Conservation (phyloP, 1,140 invertebrate species). For the Chionoecetes opilio region DNA sequence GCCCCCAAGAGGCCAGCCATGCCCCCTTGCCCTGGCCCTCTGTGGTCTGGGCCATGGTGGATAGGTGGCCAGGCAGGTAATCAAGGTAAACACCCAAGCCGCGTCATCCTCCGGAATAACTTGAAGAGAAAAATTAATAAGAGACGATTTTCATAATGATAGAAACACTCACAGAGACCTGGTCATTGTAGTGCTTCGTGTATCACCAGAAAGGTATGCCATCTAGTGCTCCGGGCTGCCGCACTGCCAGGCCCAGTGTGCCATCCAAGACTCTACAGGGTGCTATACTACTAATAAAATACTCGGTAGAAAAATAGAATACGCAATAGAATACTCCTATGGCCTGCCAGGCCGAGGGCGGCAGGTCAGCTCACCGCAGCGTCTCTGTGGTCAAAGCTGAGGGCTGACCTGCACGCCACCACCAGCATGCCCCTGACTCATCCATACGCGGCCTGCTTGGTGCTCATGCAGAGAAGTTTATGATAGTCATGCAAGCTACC, state of each 20-base stretch:
- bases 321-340: too few species aligned
- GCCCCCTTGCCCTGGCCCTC: background rate
- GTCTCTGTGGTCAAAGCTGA: background rate
- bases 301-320: too few species aligned
- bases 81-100: background rate
- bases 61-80: background rate
- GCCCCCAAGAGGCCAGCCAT: background rate
- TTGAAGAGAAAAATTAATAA: background rate
- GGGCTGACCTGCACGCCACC: background rate
- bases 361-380: background rate
- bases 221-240: background rate
- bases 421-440: background rate
- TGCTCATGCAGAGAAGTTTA: slow-evolving; percentile 4
- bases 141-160: background rate
- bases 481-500: background rate
- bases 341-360: background rate
- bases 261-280: too few species aligned
- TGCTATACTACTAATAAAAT: too few species aligned
- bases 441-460: background rate
- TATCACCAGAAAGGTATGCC: background rate
- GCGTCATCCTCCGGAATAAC: background rate
- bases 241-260: background rate
- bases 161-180: background rate
- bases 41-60: too few species aligned
- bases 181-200: too few species aligned